Conservation (phyloP, 2,888 invertebrate genomes). For the Bombylius major region DNA sequence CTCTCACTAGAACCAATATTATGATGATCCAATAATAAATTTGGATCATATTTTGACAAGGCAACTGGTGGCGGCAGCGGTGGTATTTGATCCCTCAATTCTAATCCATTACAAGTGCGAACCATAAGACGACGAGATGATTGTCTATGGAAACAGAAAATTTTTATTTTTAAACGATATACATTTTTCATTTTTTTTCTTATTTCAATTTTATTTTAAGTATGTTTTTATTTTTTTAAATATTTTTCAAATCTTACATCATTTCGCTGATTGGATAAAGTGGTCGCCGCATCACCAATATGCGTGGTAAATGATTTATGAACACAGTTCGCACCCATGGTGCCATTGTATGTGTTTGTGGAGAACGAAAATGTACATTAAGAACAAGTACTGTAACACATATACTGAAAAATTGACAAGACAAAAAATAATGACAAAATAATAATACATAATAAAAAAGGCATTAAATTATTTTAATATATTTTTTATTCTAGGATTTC, state of each 20-base stretch:
- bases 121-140: constrained; percentile 53
- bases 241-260: constrained; percentile 26
- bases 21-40: constrained; percentile 18
- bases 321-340: constrained; percentile 94
- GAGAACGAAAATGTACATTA: constrained; percentile 95
- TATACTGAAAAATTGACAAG: constrained; percentile 48
- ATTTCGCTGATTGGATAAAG: constrained; percentile 42
- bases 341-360: constrained; percentile 95
- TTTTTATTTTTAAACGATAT: not conserved
- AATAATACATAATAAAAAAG: too few relatives aligned
- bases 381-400: constrained; percentile 91
- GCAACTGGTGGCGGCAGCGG: constrained; percentile 44
- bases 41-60: constrained; percentile 34
- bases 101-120: constrained; percentile 64
- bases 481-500: not conserved
- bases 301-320: constrained; percentile 88
- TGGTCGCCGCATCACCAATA: constrained; percentile 84
- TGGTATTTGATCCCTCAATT: constrained; percentile 50
- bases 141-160: constrained; percentile 23
- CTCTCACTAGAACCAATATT: constrained; percentile 16
- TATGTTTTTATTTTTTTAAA: not conserved
- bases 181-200: not conserved
- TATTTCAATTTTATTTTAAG: not conserved
- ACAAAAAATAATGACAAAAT: not conserved
- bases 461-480: not conserved